Conservation (phyloP, 2,797 vertebrate species). For the Nasua narica region DNA sequence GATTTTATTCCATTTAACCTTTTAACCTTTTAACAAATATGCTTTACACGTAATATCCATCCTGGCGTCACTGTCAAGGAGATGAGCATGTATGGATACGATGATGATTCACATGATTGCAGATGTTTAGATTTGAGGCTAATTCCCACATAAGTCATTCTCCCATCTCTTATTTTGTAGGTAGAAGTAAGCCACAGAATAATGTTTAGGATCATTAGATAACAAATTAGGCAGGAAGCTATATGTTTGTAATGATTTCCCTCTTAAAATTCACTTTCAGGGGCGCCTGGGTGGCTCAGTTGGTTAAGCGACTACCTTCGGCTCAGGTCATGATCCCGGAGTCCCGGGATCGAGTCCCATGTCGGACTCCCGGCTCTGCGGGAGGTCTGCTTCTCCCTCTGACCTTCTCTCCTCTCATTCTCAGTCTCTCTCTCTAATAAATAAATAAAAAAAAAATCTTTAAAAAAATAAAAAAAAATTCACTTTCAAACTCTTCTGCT, state of each 20-base stretch:
- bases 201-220: slow-evolving; percentile 38
- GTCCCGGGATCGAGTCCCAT: no score
- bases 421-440: no score
- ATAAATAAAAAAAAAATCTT: no score
- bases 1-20: not conserved
- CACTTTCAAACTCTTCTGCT: not conserved
- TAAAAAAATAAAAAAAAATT: no score
- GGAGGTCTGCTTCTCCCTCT: no score
- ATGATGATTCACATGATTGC: not conserved
- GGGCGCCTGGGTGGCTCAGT: no score
- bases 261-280: slow-evolving; percentile 33
- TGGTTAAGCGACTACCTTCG: no score
- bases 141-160: not conserved
- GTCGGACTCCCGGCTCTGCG: no score
- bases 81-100: not conserved
- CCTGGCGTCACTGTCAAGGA: not conserved
- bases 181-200: slow-evolving; percentile 26
- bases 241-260: slow-evolving; percentile 8
- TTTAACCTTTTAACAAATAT: slow-evolving; percentile 5
- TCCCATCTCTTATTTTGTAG: not conserved
- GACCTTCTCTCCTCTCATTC: no score
- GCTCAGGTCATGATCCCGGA: no score
- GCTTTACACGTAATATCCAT: not conserved
- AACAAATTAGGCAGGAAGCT: not conserved
- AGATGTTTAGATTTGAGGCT: slow-evolving; percentile 6